These are phyloP conservation scores for Labroides dimidiatus DNA, from an alignment of 2,797 vertebrate species.

Conservation along the genomic window DNA sequence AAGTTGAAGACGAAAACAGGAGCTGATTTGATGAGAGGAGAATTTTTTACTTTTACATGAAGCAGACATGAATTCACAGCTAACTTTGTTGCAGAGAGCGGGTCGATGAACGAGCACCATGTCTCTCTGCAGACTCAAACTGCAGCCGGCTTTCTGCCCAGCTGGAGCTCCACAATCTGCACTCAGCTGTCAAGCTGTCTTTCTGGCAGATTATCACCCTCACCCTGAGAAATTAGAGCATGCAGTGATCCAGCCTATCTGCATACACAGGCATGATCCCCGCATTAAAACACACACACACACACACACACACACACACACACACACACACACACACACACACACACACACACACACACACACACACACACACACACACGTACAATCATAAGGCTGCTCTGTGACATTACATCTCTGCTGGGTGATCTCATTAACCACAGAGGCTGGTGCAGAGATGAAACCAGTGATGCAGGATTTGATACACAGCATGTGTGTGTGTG, in stretches of 20 bases:
- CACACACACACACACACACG: conserved; percentile 16
- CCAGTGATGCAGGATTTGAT: conserved; percentile 38
- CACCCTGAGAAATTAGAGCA: conserved; percentile 62
- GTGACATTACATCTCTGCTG: conserved; percentile 59
- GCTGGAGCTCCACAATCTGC: conserved; percentile 32
- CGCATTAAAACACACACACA: conserved; percentile 2
- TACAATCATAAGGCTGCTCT: conserved; percentile 8
- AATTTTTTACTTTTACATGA: conserved; percentile 32
- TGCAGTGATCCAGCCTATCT: conserved; percentile 44
- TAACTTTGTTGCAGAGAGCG: conserved; percentile 15
- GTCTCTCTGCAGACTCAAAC: conserved; percentile 29
- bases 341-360: conserved; percentile 11
- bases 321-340: conserved; percentile 1
- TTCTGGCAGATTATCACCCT: conserved; percentile 51
- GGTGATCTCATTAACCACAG: conserved; percentile 66
- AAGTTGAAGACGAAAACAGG: conserved; percentile 23
- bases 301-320: conserved; percentile 8
- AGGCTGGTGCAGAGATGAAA: conserved; percentile 49
- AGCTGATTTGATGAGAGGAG: conserved; percentile 13
- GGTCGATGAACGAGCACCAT: conserved; percentile 25
- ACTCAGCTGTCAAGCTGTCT: conserved; percentile 47
- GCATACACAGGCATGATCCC: conserved; percentile 33
- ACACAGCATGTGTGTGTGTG: conserved; percentile 18
- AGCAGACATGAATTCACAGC: not conserved
- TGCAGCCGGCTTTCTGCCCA: conserved; percentile 29